These are phyloP conservation scores for Oncorhynchus keta DNA, from an alignment of 2,113 vertebrate genomes.

Conservation along the genomic window DNA sequence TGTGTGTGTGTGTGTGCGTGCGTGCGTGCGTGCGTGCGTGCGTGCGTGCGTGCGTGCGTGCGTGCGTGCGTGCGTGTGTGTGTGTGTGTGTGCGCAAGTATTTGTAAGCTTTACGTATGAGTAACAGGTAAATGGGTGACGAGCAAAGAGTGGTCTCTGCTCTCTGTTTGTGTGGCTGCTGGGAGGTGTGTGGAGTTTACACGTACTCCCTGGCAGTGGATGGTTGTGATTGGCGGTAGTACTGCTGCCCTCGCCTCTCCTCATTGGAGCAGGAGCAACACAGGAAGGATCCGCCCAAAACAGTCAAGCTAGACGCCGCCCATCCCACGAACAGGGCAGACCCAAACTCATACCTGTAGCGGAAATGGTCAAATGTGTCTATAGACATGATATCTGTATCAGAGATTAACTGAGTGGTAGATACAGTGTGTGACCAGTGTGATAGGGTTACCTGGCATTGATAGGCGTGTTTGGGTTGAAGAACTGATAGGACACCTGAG, in stretches of 20 bases:
- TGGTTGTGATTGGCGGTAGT: constrained; percentile 84
- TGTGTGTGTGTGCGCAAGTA: neutral
- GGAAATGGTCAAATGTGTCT: neutral
- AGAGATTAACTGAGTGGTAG: too few relatives aligned
- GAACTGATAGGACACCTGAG: constrained; percentile 91
- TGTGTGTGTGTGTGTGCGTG: too few relatives aligned
- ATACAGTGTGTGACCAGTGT: neutral
- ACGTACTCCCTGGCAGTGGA: constrained; percentile 91
- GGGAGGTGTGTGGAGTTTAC: constrained; percentile 68
- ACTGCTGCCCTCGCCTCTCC: constrained; percentile 81
- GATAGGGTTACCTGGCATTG: constrained; percentile 83
- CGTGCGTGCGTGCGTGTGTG: too few relatives aligned
- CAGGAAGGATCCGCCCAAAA: constrained; percentile 90
- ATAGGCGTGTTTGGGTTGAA: constrained; percentile 88
- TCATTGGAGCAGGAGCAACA: constrained; percentile 90
- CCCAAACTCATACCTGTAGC: constrained; percentile 89
- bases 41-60: too few relatives aligned
- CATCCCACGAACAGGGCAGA: constrained; percentile 92
- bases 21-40: too few relatives aligned
- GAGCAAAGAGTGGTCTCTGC: constrained; percentile 62
- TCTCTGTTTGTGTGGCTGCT: constrained; percentile 64
- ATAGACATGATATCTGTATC: too few relatives aligned
- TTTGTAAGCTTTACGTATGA: neutral
- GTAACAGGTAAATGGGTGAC: constrained; percentile 5
- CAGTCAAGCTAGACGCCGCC: constrained; percentile 85